phyloP scores from a whole-genome alignment of 2,113 vertebrate genomes.

The Prunella himalayana region DNA sequence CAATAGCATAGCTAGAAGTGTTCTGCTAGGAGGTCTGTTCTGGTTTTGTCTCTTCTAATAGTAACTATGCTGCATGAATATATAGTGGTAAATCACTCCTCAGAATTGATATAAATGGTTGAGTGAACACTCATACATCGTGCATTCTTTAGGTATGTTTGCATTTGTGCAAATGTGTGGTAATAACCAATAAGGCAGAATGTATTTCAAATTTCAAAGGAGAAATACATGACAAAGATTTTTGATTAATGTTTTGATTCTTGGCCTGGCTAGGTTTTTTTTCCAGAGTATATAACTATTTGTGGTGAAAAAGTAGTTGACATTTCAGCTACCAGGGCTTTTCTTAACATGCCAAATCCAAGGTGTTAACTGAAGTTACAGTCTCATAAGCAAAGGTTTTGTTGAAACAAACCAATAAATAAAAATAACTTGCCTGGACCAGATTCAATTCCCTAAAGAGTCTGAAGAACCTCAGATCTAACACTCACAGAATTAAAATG shows the following conservation, averaged over 20 bases:
- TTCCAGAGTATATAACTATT: background rate
- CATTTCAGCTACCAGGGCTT: background rate
- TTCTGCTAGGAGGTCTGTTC: background rate
- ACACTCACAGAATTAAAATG: background rate
- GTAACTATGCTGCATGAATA: background rate
- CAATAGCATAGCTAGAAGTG: background rate
- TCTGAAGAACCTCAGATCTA: background rate
- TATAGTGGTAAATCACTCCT: background rate
- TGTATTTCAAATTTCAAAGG: background rate
- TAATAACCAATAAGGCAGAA: background rate
- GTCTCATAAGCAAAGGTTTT: background rate
- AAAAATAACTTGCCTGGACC: background rate
- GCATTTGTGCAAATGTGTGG: background rate
- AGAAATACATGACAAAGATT: background rate
- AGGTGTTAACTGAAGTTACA: background rate
- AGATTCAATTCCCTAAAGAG: background rate
- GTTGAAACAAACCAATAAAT: background rate
- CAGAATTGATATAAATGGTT: background rate
- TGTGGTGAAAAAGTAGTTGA: background rate
- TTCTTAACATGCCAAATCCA: background rate
- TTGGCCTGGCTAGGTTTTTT: background rate
- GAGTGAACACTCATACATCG: background rate
- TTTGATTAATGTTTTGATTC: background rate
- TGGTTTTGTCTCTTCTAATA: background rate
- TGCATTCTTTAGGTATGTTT: background rate